phyloP scores from a whole-genome alignment of 2,113 vertebrate genomes.

The Fregata magnificens region DNA sequence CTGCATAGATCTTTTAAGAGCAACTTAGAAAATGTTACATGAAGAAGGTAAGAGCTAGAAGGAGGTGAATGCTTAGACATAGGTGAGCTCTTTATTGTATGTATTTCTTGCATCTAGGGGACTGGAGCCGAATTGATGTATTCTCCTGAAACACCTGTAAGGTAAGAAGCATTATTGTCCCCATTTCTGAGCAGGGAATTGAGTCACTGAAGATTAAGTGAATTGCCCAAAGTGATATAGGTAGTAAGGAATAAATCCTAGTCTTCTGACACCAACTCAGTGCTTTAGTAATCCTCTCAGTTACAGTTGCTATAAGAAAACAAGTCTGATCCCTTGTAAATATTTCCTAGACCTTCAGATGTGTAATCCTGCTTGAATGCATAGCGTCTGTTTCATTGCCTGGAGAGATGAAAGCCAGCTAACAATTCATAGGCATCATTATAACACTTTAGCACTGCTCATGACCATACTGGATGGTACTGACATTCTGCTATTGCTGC shows the following conservation, averaged over 20 bases:
- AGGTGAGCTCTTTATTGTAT: neutral
- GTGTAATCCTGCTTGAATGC: neutral
- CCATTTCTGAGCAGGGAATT: neutral
- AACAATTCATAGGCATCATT: neutral
- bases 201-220: neutral
- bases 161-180: neutral
- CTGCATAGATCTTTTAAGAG: neutral
- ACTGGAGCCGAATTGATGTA: neutral
- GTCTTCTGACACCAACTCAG: slow-evolving; percentile 8
- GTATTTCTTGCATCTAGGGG: neutral
- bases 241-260: slow-evolving; percentile 21
- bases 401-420: neutral
- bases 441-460: neutral
- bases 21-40: neutral
- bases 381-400: neutral
- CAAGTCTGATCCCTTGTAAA: slow-evolving; percentile 1
- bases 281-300: slow-evolving; percentile 34
- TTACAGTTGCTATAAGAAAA: neutral
- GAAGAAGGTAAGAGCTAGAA: neutral
- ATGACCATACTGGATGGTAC: neutral
- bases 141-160: neutral
- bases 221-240: neutral
- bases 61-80: neutral
- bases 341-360: neutral
- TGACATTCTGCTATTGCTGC: neutral